Percentiles rank a stretch among this genome's conserved stretches.
These are phyloP conservation scores for Oreochromis aureus DNA, from an alignment of 2,113 vertebrate genomes.

Conservation along the genomic window DNA sequence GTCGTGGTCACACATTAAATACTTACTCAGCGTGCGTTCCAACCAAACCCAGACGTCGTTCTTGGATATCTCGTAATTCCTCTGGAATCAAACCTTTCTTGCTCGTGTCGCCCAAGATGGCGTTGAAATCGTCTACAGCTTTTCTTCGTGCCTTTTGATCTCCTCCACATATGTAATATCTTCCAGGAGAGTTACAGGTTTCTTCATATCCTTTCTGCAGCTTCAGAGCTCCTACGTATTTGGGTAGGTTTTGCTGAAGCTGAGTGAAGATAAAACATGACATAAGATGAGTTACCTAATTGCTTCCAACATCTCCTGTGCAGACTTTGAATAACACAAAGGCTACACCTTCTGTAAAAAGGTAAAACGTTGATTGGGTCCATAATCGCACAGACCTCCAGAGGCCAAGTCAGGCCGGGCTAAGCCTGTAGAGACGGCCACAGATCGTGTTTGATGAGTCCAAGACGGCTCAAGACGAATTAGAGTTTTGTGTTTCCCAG, in stretches of 20 bases:
- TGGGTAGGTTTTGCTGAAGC: not conserved
- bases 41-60: fast-evolving
- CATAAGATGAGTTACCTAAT: not conserved
- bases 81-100: fast-evolving
- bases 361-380: fast-evolving
- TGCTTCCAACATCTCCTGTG: not conserved
- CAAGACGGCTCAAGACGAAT: fast-evolving
- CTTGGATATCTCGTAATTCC: fast-evolving
- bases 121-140: not conserved
- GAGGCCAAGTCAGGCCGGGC: not conserved
- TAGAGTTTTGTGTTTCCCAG: not conserved
- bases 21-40: not conserved
- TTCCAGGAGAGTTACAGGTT: not conserved
- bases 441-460: not conserved
- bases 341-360: not conserved
- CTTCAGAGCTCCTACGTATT: not conserved
- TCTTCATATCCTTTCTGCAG: not conserved
- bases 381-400: not conserved
- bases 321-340: not conserved
- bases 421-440: not conserved
- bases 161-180: not conserved
- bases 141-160: fast-evolving
- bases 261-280: not conserved
- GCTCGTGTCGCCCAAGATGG: fast-evolving
- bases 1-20: fast-evolving